Evolutionary conservation across 2,113 vertebrate genomes (phyloP).

Genomic region (Microtus richardsoni): DNA sequence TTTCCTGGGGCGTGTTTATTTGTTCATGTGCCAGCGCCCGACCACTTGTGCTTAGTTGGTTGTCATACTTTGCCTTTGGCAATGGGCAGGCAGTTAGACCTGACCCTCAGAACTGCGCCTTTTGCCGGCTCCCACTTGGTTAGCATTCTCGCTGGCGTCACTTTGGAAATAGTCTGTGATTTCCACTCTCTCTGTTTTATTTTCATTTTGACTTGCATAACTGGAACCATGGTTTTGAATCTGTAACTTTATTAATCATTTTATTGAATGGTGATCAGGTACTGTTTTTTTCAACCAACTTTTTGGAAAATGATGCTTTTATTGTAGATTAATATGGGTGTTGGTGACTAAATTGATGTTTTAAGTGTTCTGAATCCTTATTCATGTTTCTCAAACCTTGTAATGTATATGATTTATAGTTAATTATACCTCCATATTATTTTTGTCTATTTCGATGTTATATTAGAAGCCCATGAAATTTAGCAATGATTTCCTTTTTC

Average conservation of each 20-base stretch:
- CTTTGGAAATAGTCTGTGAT: neutral
- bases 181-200: neutral
- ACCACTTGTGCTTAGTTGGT: neutral
- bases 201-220: slow-evolving; percentile 30
- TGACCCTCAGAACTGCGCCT: neutral
- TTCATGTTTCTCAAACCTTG: neutral
- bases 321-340: neutral
- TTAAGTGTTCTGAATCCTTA: neutral
- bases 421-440: neutral
- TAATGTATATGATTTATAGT: neutral
- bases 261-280: neutral
- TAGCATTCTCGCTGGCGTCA: neutral
- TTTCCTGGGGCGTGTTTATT: neutral
- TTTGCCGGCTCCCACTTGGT: neutral
- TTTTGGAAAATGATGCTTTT: slow-evolving; percentile 23
- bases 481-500: neutral
- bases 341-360: slow-evolving; percentile 27
- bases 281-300: neutral
- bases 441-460: neutral
- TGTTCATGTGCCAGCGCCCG: neutral
- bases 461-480: slow-evolving; percentile 15
- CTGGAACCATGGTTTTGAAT: slow-evolving; percentile 11
- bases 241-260: slow-evolving; percentile 6
- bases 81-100: neutral
- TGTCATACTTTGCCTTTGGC: neutral